Evolutionary conservation across 2,797 vertebrate species (phyloP), one percentile per base, ranked within the genome.

Genomic region (Gadopsis bispinosus): DNA sequence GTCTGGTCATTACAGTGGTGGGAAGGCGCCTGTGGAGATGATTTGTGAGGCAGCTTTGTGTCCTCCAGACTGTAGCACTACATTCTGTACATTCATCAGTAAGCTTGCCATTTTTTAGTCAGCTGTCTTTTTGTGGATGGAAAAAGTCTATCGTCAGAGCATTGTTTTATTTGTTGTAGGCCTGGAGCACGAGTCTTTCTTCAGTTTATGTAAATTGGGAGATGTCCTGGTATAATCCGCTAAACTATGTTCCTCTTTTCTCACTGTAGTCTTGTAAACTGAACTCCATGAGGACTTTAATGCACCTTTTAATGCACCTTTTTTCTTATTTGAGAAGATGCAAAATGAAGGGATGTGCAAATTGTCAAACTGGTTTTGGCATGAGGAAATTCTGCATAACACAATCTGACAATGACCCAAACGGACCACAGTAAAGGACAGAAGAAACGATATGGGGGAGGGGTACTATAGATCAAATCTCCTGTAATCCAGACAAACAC

Each of bases 351-450:
- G 86, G 84, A 93, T 92, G 88, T 89, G 89, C 87, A 80, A 86
- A 90, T 92, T 93, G 92, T 94, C 80, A 87, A 73, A 91, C 93
- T 92, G 43, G 33, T 85, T 85, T 79, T 80, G 75, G 74, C 70
- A 37, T 76, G 77, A 56, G 80, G 75, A 87, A 84, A 66, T 73
- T 56, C 81, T 68, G 82, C 76, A 67, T 83, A 55, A 84, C 54
- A 61, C 56, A 83, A 67, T 64, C 72, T 74, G 58, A 29, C 55
- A 62, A 77, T 96, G 96, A 95, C 95, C 94, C 90, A 87, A 92
- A 88, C 95, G 93, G 96, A 96, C 94, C 85, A 75, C 62, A 66
- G 79, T 81, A 88, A 90, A 91, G 90, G 82, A 81, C 66, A 79
- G 87, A 65, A 55, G 68, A 83, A 66, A 53, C 19, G 71, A 79